phyloP scores from a whole-genome alignment of 1,140 invertebrate genomes.

The Drosophila elegans region DNA sequence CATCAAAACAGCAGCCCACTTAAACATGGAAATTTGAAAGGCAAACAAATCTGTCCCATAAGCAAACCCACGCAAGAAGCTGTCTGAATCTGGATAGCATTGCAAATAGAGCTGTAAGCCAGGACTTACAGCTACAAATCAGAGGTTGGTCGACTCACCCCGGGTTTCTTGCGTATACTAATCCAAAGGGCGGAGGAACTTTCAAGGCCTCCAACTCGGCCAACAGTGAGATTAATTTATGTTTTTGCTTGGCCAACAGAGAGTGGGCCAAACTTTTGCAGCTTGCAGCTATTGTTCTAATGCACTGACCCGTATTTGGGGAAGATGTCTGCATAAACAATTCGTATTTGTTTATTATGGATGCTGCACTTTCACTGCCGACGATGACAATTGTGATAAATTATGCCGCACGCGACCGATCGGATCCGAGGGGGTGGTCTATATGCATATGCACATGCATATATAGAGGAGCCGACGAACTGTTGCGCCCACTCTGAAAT shows the following conservation, averaged over 20 bases:
- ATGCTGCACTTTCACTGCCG: constrained; percentile 55
- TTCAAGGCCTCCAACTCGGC: constrained; percentile 31
- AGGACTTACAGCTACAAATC: constrained; percentile 53
- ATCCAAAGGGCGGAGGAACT: constrained; percentile 57
- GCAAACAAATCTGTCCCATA: constrained; percentile 48
- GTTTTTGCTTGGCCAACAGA: constrained; percentile 37
- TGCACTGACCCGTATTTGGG: constrained; percentile 51
- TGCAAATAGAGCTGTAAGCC: constrained; percentile 28
- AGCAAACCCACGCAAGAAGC: constrained; percentile 26
- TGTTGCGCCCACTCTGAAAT: constrained; percentile 12
- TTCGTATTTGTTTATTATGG: constrained; percentile 57
- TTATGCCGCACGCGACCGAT: constrained; percentile 61
- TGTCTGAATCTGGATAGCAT: constrained; percentile 15
- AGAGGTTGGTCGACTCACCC: constrained; percentile 50
- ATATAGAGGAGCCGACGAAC: not conserved
- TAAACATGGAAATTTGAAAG: constrained; percentile 32
- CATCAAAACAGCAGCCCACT: constrained; percentile 29
- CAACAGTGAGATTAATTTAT: constrained; percentile 55
- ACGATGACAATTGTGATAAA: constrained; percentile 76
- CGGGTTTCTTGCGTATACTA: constrained; percentile 42
- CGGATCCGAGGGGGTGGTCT: constrained; percentile 1
- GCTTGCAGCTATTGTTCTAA: constrained; percentile 62
- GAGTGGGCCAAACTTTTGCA: constrained; percentile 26
- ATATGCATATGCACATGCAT: not conserved
- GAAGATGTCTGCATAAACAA: constrained; percentile 58